Base-by-base conservation (phyloP, 23 tunicate genomes). In the Clavelina lepadiformis region DNA sequence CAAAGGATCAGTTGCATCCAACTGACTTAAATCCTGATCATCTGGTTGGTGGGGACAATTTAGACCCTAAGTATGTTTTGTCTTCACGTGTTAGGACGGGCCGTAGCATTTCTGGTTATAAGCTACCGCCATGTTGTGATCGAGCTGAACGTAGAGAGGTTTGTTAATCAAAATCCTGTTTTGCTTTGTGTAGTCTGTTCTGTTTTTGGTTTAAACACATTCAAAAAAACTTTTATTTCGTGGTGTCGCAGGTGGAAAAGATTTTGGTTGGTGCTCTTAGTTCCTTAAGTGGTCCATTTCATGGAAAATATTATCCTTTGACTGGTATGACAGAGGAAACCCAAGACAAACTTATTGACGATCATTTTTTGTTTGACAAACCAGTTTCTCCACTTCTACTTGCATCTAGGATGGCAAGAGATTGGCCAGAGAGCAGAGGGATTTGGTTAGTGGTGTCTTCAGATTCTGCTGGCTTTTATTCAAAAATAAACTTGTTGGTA, bases 71-170 rank as follows among this genome's bases (percentile, higher is more conserved):
- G 25, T 91, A 82, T 46, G 98, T 91, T 25, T 53, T 83, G 59
- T 91, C 98, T 5, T 73, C 80, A 13, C 66, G 98, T 33, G 98
- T 91, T 2, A 63, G 98, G 35, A 91, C 98, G 3, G 98, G 98
- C 44, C 62, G 98, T 1, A 82, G 91, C 47, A 80, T 91, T 31
- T 56, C 84, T 32, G 98, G 98, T 15, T 54, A 35, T 52, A 77
- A 77, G 33, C 83, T 91, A 1, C 98, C 98, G 3, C 98, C 98
- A 23, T 66, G 72, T 58, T 91, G 98, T 71, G 29, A 51, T 35
- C 60, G 98, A 3, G 98, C 98, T 35, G 91, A 82, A 53, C 67
- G 91, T 25, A 53, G 91, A 63, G 78, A 82, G 91, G 91, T 81
- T 32, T 28, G 53, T 29, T 34, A 0, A 46, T n/a, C 18, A 44